Evolutionary conservation across 2,113 vertebrate species (phyloP), one percentile per base, ranked within the genome.

Genomic region (Pholis gunnellus): DNA sequence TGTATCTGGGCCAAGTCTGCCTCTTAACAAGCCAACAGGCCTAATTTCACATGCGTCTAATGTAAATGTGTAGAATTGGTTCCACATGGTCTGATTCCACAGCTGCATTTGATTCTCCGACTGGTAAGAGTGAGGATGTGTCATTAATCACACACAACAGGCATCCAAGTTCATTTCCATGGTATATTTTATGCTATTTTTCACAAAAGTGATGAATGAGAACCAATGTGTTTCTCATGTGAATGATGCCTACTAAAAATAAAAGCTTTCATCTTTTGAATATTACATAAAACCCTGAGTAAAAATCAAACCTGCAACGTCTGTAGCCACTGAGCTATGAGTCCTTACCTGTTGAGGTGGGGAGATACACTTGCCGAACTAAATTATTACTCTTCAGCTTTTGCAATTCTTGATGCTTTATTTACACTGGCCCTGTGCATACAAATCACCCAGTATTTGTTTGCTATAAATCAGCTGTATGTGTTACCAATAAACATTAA

Each of bases 261-360:
- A 20, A 56, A 42, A 6, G 13, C 61, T 31, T 31, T 5, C 2
- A 25, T 17, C 56, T 31, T 31, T 2, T 91, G 94, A 94, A 96
- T 95, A 95, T 94, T 91, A 64, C 3, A 34, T n/a, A 87, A 92
- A 95, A 91, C 34, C 22, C n/a, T 34, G 11, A 40, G 3, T 11
- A 38, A 65, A 38, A 59, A 65, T 77, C 9, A 65, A 44, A 67
- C 17, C 63, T 44, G 13, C 25, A 15, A n/a, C 71, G 20, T 71
- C 17, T 18, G 11, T 90, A 93, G 95, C 94, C 95, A 93, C 94
- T 95, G 94, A 96, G 93, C 95, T 95, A 95, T 94, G 92, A 92
- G 94, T 44, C 48, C 5, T 27, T 22, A 50, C 31, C 60, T 73
- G 52, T 38, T 57, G 69, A 46, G 9, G 25, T 57, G 38, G 5